These are phyloP conservation scores for Myotis yumanensis DNA, from an alignment of 2,113 vertebrate genomes.

Conservation along the genomic window DNA sequence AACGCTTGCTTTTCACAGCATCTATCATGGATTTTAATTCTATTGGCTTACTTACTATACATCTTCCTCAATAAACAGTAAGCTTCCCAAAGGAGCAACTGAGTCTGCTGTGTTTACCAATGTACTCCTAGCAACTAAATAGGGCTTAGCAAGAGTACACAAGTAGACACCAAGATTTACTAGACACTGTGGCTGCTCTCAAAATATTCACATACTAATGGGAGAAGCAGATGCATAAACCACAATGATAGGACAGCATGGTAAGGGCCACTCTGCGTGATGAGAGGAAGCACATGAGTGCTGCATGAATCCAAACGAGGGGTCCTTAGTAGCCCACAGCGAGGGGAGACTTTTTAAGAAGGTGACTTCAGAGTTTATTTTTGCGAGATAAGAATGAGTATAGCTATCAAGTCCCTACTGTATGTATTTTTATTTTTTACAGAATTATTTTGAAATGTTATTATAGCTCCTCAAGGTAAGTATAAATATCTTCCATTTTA, in stretches of 20 bases:
- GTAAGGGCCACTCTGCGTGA: neutral
- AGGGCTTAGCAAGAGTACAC: neutral
- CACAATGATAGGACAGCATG: neutral
- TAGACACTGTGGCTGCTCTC: neutral
- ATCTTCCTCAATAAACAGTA: neutral
- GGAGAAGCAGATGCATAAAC: neutral
- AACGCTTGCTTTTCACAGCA: conserved; percentile 11
- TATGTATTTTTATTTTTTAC: conserved; percentile 6
- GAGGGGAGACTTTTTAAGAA: conserved; percentile 23
- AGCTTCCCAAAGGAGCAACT: conserved; percentile 28
- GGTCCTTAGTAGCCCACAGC: neutral
- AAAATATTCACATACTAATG: neutral
- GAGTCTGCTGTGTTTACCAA: conserved; percentile 18
- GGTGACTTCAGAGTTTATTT: conserved; percentile 27
- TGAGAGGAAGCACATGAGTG: neutral
- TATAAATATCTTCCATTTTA: conserved; percentile 44
- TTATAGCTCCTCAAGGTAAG: neutral
- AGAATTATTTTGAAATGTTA: conserved; percentile 40
- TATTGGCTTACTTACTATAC: conserved; percentile 12
- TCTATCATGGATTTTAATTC: conserved; percentile 34
- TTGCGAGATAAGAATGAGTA: conserved; percentile 19
- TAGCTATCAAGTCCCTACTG: conserved; percentile 21
- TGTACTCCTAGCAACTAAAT: neutral
- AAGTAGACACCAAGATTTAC: neutral
- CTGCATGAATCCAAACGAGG: neutral